phyloP scores from a whole-genome alignment of 2,113 vertebrate genomes.

The Solea senegalensis region DNA sequence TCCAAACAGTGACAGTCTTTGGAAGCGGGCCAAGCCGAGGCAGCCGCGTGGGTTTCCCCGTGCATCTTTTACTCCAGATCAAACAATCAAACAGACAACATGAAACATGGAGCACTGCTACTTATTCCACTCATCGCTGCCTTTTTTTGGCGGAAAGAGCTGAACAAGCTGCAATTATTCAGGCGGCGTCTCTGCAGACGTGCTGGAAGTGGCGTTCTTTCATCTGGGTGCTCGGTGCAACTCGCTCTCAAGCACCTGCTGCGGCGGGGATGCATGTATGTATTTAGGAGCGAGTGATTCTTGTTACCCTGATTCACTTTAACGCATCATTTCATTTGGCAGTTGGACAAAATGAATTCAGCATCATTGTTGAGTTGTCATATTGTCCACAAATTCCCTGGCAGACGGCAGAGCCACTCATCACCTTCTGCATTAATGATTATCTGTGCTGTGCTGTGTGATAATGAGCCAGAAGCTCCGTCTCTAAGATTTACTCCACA shows the following conservation, averaged over 20 bases:
- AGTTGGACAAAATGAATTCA: neutral
- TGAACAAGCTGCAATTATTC: conserved; percentile 57
- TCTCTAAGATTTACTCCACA: conserved; percentile 5
- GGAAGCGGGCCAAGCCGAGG: conserved; percentile 53
- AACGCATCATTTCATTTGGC: conserved; percentile 25
- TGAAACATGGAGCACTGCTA: conserved; percentile 32
- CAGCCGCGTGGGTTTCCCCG: conserved; percentile 47
- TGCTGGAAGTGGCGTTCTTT: conserved; percentile 50
- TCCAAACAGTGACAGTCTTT: conserved; percentile 39
- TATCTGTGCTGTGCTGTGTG: conserved; percentile 5
- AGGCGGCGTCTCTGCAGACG: conserved; percentile 31
- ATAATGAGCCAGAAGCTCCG: conserved; percentile 34
- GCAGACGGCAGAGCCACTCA: conserved; percentile 10
- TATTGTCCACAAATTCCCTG: conserved; percentile 19
- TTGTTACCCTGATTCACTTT: conserved; percentile 21
- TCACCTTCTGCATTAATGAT: conserved; percentile 8
- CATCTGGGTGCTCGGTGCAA: conserved; percentile 7
- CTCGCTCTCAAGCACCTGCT: conserved; percentile 30
- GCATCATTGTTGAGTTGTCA: conserved; percentile 1
- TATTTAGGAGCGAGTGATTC: conserved; percentile 42
- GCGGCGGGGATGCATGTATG: conserved; percentile 30
- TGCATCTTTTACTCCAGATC: conserved; percentile 58
- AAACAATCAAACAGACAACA: conserved; percentile 61
- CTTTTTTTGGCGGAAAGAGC: conserved; percentile 27
- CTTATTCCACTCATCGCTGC: conserved; percentile 45